Evolutionary conservation across 2,113 vertebrate genomes (phyloP).

Genomic region (Felis chaus): DNA sequence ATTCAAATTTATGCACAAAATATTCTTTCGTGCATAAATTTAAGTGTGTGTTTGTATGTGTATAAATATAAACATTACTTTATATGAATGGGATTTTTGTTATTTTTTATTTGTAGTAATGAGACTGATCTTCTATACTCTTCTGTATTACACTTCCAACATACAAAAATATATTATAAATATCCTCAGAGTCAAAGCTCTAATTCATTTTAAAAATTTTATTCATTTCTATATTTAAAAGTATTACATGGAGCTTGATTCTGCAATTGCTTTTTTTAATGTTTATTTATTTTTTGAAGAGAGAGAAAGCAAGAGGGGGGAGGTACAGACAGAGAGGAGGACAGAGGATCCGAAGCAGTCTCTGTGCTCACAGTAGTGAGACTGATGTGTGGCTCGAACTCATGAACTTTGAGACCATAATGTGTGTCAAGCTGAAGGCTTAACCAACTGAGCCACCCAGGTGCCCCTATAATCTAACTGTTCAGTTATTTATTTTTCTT

Average conservation of each 20-base stretch:
- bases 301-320: too few relatives aligned
- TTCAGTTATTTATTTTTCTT: background rate
- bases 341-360: too few relatives aligned
- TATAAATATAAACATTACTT: background rate
- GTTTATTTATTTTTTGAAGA: too few relatives aligned
- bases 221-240: background rate
- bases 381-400: too few relatives aligned
- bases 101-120: background rate
- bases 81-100: background rate
- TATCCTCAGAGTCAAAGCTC: background rate
- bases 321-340: too few relatives aligned
- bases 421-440: too few relatives aligned
- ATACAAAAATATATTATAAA: background rate
- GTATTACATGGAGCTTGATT: background rate
- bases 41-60: background rate
- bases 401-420: too few relatives aligned
- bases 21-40: too few relatives aligned
- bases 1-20: too few relatives aligned
- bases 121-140: background rate
- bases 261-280: background rate
- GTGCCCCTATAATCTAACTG: background rate
- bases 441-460: too few relatives aligned
- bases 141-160: background rate
- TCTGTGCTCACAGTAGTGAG: too few relatives aligned
- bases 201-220: background rate